These are phyloP conservation scores for Microcebus tavaratra DNA, from an alignment of 2,113 vertebrate species.

Conservation along the genomic window DNA sequence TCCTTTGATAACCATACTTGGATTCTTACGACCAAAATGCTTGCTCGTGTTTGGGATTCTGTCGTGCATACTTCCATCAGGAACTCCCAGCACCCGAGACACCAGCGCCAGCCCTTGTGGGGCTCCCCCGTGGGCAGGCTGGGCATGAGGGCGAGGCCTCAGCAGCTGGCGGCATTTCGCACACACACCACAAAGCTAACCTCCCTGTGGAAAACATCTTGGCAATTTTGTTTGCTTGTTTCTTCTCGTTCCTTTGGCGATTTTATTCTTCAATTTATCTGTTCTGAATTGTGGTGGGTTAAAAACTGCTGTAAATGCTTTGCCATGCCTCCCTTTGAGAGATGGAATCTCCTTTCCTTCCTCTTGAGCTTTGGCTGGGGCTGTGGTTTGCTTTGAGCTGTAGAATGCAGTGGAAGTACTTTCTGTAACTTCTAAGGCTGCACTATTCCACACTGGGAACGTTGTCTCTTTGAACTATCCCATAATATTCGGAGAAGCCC, in stretches of 20 bases:
- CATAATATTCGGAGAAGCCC: neutral
- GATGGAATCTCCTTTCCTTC: neutral
- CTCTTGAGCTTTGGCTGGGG: neutral
- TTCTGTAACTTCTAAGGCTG: neutral
- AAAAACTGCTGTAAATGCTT: too few species aligned
- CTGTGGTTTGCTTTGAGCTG: neutral
- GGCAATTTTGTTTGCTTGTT: neutral
- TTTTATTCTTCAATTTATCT: neutral
- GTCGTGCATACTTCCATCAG: accelerated
- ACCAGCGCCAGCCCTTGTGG: neutral
- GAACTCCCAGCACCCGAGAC: neutral
- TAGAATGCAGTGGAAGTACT: neutral
- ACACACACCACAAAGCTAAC: neutral
- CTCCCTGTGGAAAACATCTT: neutral
- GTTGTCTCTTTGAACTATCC: neutral
- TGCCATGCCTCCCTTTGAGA: neutral
- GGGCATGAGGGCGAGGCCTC: neutral
- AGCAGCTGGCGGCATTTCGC: neutral
- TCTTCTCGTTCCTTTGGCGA: neutral
- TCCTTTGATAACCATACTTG: neutral
- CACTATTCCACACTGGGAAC: neutral
- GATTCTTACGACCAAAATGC: neutral
- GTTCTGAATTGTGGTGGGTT: too few species aligned
- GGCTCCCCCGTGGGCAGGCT: neutral
- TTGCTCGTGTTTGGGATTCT: neutral